Percentiles rank a stretch among this genome's conserved stretches.
Evolutionary conservation across 2,888 invertebrate species (phyloP).

Genomic region (Pandemis heparana): DNA sequence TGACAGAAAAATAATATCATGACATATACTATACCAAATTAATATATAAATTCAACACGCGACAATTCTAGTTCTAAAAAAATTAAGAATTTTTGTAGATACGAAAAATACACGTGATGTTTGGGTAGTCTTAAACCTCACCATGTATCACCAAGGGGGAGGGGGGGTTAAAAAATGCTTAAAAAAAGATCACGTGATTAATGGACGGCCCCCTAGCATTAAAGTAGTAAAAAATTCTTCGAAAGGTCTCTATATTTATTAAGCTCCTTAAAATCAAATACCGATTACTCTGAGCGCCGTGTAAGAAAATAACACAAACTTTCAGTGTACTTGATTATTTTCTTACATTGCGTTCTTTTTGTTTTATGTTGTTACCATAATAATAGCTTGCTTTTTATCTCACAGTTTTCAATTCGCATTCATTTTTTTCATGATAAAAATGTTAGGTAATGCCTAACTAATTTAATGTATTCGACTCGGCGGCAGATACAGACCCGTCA

Average conservation of each 20-base stretch:
- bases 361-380: conserved; percentile 13
- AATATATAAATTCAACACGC: too few species aligned
- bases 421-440: not conserved
- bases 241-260: not conserved
- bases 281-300: not conserved
- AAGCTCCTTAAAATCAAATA: conserved; percentile 25
- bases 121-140: too few species aligned
- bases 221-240: too few species aligned
- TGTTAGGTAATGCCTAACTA: not conserved
- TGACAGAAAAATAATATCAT: too few species aligned
- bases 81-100: too few species aligned
- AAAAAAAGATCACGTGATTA: too few species aligned
- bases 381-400: not conserved
- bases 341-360: conserved; percentile 13
- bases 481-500: not conserved
- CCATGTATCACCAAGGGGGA: too few species aligned
- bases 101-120: too few species aligned
- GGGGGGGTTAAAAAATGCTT: too few species aligned
- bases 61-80: too few species aligned
- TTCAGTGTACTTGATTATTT: not conserved
- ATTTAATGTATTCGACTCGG: not conserved
- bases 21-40: too few species aligned
- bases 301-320: not conserved
- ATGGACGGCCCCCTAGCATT: too few species aligned
- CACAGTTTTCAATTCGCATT: not conserved